phyloP scores from a whole-genome alignment of 2,797 vertebrate genomes.

The Amazona ochrocephala region DNA sequence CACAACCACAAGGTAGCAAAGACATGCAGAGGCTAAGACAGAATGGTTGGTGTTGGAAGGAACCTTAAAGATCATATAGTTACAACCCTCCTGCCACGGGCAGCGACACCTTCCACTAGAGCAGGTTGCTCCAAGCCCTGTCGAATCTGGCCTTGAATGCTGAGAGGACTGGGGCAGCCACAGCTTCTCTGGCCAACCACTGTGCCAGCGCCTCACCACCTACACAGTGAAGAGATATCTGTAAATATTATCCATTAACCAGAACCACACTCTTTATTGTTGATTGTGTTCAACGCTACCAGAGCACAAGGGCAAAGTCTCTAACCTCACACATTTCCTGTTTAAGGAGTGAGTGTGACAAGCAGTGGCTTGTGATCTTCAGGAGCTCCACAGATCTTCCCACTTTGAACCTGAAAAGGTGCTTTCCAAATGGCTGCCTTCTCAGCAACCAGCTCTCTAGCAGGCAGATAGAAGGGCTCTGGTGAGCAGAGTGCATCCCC shows the following conservation, averaged over 20 bases:
- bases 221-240: background rate
- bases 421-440: background rate
- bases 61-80: background rate
- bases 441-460: background rate
- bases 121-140: background rate
- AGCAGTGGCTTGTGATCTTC: background rate
- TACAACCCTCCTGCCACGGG: background rate
- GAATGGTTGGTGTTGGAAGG: background rate
- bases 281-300: background rate
- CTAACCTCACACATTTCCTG: background rate
- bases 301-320: conserved; percentile 29
- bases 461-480: background rate
- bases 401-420: background rate
- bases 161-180: background rate
- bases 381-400: background rate
- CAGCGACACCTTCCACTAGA: background rate
- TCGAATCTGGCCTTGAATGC: background rate
- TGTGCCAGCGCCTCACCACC: background rate
- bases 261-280: background rate
- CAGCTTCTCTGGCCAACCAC: background rate
- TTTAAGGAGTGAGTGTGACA: background rate
- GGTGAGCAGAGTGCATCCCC: background rate
- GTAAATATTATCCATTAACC: conserved; percentile 37
- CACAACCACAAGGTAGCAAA: background rate
- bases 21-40: background rate